Conservation (phyloP, 2,888 invertebrate species). For the Cheilosia soror region DNA sequence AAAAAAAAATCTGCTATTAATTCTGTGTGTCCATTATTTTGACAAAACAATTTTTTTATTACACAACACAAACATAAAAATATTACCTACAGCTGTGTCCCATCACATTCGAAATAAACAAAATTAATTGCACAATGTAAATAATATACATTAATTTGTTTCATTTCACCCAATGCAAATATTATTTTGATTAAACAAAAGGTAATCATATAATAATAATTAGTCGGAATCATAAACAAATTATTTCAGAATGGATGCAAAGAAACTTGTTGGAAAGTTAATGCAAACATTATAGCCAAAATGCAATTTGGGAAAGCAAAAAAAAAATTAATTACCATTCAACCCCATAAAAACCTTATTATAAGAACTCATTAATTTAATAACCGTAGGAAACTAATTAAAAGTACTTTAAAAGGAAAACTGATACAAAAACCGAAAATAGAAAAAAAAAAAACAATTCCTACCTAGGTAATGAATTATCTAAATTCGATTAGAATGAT, state of each 20-base stretch:
- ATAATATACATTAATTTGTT: conserved; percentile 43
- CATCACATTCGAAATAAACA: conserved; percentile 4
- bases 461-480: conserved; percentile 67
- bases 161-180: too few species aligned
- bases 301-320: conserved; percentile 37
- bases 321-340: conserved; percentile 32
- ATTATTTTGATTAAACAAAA: too few species aligned
- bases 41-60: background rate
- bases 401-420: conserved; percentile 41
- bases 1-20: too few species aligned
- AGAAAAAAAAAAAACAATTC: conserved; percentile 52
- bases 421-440: conserved; percentile 10
- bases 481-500: conserved; percentile 53
- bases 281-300: conserved; percentile 47
- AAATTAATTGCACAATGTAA: conserved; percentile 67
- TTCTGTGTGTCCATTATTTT: too few species aligned
- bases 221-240: conserved; percentile 37
- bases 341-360: conserved; percentile 42
- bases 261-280: conserved; percentile 28
- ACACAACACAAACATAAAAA: background rate
- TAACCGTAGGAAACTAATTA: conserved; percentile 57
- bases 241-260: conserved; percentile 51
- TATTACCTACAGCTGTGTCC: conserved; percentile 9
- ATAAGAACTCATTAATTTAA: conserved; percentile 62
- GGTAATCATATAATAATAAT: conserved; percentile 7